Conservation (phyloP, 2,797 vertebrate species). For the Crocodylus rhombifer region DNA sequence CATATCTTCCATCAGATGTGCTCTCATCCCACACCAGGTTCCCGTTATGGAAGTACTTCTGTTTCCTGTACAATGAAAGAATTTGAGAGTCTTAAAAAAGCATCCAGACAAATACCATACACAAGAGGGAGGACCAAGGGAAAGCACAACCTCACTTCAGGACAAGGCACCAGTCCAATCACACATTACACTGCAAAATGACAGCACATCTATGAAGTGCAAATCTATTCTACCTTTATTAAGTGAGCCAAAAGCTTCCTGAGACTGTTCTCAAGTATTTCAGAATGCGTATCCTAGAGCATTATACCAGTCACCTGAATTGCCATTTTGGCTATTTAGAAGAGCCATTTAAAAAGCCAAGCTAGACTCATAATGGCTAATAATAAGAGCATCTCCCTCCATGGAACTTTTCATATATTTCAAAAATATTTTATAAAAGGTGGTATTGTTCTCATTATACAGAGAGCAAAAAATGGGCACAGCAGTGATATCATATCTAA, state of each 20-base stretch:
- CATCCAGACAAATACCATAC: fast-evolving
- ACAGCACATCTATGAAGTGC: no score
- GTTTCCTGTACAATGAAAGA: conserved; percentile 77
- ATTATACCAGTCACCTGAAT: neutral
- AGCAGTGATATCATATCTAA: neutral
- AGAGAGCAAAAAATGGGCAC: neutral
- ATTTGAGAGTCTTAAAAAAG: neutral
- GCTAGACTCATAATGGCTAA: neutral
- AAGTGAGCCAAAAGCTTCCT: neutral
- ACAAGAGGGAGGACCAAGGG: neutral
- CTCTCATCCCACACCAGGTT: conserved; percentile 86
- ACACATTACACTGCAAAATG: no score
- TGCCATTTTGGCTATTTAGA: neutral
- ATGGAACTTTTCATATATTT: neutral
- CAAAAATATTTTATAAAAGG: neutral
- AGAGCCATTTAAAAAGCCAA: neutral
- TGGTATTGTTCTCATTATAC: neutral
- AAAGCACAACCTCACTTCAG: neutral
- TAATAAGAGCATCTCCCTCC: no score
- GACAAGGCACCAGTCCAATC: neutral
- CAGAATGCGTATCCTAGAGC: no score
- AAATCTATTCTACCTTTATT: no score
- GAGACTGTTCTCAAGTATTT: neutral
- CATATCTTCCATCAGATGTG: conserved; percentile 83
- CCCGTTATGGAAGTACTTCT: conserved; percentile 87